Base-by-base conservation (phyloP, 1,140 invertebrate genomes). In the Papilio helenus region DNA sequence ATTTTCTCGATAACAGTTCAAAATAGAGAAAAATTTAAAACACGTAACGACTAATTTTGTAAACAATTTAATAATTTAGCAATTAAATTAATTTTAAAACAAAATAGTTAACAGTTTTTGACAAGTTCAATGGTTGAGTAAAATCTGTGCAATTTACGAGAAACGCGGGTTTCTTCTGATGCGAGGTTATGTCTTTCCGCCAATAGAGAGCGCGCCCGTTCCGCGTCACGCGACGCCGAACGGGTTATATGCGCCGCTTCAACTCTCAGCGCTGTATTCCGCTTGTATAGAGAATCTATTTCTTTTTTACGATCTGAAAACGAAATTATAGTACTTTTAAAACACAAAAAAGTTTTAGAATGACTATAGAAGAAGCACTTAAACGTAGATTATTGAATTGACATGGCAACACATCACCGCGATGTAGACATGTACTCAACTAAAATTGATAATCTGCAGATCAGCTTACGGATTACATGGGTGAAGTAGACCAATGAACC, bases 181-280 rank as follows among this genome's bases (percentile, higher is more conserved):
- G 89, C 85, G 10, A 93, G 79, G 65, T 89, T 84, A 9, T 87
- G 85, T 18, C 89, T 81, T 73, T 93, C 91, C 4, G 89, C 87
- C 10, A 90, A 82, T 14, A 93, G 83, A 14, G 89, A 88, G 18
- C 89, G 88, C 18, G 92, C 90, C 0, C 82, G 72, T 79, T 94
- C 92, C 0, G 90, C 88, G 73, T 91, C 89, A 1, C 88, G 78
- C 0, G 92, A 88, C 2, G 91, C 89, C 0, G 79, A 78, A 3
- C 90, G 83, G 1, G 88, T 92, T 18, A 90, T 85, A 77, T 91
- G 88, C 4, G 91, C 90, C 18, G 87, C 84, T 68, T 89, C 88
- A 9, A 92, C 91, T 1, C 89, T 83, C 44, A 94, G 81, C 0
- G 77, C 44, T 9, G 90, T 93, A 83, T 90, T 91, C 49, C 88